Base-by-base conservation (phyloP, 2,113 vertebrate species). In the Grallaria varia region DNA sequence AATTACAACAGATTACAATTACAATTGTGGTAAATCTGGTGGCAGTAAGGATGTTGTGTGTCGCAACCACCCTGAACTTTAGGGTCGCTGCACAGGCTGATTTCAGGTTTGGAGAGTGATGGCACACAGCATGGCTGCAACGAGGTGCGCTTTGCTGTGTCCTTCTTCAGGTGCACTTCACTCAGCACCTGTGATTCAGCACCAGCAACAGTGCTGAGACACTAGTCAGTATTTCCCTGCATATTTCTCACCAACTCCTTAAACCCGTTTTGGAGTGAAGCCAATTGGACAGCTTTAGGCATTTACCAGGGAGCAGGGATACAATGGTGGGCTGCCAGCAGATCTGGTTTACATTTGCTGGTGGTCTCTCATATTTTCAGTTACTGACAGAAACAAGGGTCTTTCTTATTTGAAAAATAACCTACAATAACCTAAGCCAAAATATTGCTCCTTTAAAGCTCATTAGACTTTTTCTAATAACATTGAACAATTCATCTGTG, bases 121-220 rank as follows among this genome's bases (percentile, higher is more conserved):
- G 44, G 37, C 5, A 6, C 22, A 19, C 37, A 52, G 30, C 5
- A 14, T 0, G 2, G 49, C 39, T 75, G 21, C 55, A 56, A 22
- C 1, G 0, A 28, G n/a, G 40, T 71, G 33, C 28, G 50, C 28
- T 66, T 55, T 0, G 1, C 35, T 55, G 0, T 40, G 19, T 67
- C 35, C 52, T 45, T 59, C 50, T n/a, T 84, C 35, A 66, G 14
- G 24, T 42, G 10, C 6, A 7, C 21, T 63, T 91, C 45, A 8
- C 30, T 72, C 52, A 52, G 33, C 23, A 40, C 19, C 25, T 30
- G 22, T 0, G 1, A 42, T 42, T 63, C 50, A 53, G 28, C 2
- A 0, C 62, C 3, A 5, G 14, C 9, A 30, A 50, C 8, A 69
- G 19, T 31, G 35, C 25, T 1, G 1, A 74, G 28, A 75, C 10